Base-by-base conservation (phyloP, 2,888 invertebrate species). In the Synergus umbraculus region DNA sequence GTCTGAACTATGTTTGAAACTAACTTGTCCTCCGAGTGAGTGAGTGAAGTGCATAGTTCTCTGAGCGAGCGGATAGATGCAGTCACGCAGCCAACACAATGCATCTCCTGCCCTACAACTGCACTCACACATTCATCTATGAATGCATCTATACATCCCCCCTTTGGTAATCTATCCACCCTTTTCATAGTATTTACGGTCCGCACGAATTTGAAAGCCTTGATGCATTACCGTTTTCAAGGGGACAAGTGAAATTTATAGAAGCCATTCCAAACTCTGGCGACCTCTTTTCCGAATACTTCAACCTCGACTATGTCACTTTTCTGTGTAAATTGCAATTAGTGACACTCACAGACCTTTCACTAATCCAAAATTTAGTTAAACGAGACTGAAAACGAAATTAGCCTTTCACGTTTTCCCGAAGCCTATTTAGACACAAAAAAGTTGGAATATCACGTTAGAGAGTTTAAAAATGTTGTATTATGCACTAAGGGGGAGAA, bases 181-280 rank as follows among this genome's bases (percentile, higher is more conserved):
- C 54, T 73, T 73, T 54, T 54, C 73, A 41, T 73, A 54, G 73
- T 73, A 73, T 73, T 73, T 54, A 73, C 54, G 54, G 54, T 41
- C 29, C 73, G 54, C 73, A 54, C 73, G 73, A 66, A 66, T 66
- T 66, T 77, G 49, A 66, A 78, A 78, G 63, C 22, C 63, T 67
- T 80, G 81, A 82, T 82, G 60, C 78, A 82, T 80, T 66, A 79
- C 79, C 83, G 81, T 84, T 87, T 84, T 82, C 83, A 81, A 80
- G 83, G 76, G 84, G 83, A 86, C 87, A 86, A 87, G 87, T 85
- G 83, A 84, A 84, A 87, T 87, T 87, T 87, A 86, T 87, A 87
- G 87, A 80, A 79, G 81, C 77, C 54, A 54, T 73, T 73, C 66
- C 66, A 73, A 73, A 73, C 73, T 73, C 73, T 22, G n/a, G 29